A percentile compares a stretch with the other conserved stretches of the same genome.
These are phyloP conservation scores for Steinernema khuongi DNA, from an alignment of 1,140 invertebrate species.

Conservation along the genomic window DNA sequence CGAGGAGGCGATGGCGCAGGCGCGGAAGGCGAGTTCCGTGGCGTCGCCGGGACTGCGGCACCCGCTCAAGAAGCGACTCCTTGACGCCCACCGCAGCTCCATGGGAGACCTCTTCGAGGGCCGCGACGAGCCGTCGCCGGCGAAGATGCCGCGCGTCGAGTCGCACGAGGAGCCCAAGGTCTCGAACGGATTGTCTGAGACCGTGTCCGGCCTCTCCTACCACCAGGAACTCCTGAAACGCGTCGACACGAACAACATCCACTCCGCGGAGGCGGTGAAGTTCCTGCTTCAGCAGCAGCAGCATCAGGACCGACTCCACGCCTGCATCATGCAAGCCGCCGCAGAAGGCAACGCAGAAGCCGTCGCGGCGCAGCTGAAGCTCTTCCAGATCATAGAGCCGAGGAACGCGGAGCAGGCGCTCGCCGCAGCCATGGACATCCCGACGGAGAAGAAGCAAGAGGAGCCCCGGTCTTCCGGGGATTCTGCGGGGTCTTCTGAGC, in stretches of 20 bases:
- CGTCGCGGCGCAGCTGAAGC: not conserved
- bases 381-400: not conserved
- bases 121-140: not conserved
- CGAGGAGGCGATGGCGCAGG: conserved; percentile 3
- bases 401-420: not conserved
- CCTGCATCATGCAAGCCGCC: not conserved
- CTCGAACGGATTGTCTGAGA: not conserved
- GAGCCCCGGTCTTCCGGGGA: no score
- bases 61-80: conserved; percentile 22
- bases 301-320: not conserved
- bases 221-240: not conserved
- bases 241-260: not conserved
- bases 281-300: not conserved
- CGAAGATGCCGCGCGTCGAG: conserved; percentile 8
- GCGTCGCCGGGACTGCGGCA: not conserved
- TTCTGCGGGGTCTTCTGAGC: no score
- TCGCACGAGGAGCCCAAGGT: not conserved
- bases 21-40: not conserved
- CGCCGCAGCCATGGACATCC: not conserved
- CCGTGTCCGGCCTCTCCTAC: not conserved
- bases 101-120: not conserved
- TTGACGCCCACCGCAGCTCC: not conserved
- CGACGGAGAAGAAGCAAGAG: not conserved
- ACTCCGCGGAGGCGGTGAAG: not conserved
- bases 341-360: not conserved